A percentile compares a stretch with the other conserved stretches of the same genome.
Evolutionary conservation across 2,113 vertebrate genomes (phyloP).

Genomic region (Beaufortia kweichowensis): DNA sequence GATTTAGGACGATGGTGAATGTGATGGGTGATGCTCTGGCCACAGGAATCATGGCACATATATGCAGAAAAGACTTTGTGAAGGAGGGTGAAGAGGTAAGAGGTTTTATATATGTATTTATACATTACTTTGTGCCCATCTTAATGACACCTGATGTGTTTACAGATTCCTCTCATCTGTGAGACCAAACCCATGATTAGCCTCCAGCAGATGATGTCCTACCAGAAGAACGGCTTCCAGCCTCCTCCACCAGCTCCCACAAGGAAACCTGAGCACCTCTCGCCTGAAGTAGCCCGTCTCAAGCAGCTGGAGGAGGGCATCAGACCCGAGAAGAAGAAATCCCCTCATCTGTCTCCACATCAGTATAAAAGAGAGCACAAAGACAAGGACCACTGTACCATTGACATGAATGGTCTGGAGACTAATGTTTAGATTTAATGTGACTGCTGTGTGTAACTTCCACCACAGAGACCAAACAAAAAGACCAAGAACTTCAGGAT

Average conservation of each 20-base stretch:
- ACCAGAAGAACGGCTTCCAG: conserved; percentile 87
- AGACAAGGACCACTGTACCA: conserved; percentile 88
- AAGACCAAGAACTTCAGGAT: background rate
- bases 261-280: conserved; percentile 71
- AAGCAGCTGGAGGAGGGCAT: conserved; percentile 83
- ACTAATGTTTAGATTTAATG: conserved; percentile 83
- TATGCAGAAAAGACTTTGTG: conserved; percentile 94
- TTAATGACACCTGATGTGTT: background rate
- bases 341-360: conserved; percentile 66
- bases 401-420: conserved; percentile 95
- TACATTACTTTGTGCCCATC: too few species aligned
- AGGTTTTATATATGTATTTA: too few species aligned
- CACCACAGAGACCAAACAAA: background rate
- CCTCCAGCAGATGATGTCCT: conserved; percentile 90
- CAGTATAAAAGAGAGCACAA: conserved; percentile 71
- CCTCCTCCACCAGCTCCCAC: conserved; percentile 66
- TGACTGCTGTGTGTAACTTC: background rate
- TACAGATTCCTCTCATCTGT: conserved; percentile 82
- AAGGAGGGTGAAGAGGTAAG: conserved; percentile 87
- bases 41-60: conserved; percentile 95
- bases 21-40: conserved; percentile 93
- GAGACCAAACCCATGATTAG: conserved; percentile 90
- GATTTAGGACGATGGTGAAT: conserved; percentile 98
- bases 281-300: conserved; percentile 78
- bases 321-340: conserved; percentile 73